Evolutionary conservation across 2,113 vertebrate genomes (phyloP).

Genomic region (Alosa alosa): DNA sequence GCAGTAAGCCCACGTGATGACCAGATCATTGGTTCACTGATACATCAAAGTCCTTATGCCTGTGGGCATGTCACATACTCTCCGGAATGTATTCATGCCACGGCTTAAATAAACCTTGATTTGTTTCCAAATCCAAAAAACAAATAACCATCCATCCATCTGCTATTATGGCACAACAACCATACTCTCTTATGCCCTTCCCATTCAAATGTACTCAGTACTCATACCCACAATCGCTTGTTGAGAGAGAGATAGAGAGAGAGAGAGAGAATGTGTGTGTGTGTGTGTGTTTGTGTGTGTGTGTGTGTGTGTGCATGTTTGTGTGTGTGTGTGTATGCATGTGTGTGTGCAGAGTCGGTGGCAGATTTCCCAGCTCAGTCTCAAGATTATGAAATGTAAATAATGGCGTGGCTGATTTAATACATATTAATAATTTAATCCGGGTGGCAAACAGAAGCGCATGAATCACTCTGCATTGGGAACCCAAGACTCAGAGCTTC

Average conservation of each 20-base stretch:
- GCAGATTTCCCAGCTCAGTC: too few relatives aligned
- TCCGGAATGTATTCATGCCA: too few relatives aligned
- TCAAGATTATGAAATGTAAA: neutral
- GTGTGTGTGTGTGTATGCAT: conserved; percentile 21
- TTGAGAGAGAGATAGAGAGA: neutral
- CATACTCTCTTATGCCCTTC: too few relatives aligned
- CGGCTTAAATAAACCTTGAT: too few relatives aligned
- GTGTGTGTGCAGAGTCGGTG: neutral
- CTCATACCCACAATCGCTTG: conserved; percentile 3
- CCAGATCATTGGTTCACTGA: neutral
- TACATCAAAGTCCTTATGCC: neutral
- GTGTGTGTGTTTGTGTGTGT: neutral
- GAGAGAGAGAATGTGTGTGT: too few relatives aligned
- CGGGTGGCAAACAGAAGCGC: neutral
- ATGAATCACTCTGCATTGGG: neutral
- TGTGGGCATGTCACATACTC: neutral
- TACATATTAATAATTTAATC: conserved; percentile 7
- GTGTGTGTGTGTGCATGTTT: conserved; percentile 8
- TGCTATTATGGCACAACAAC: too few relatives aligned
- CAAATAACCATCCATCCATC: too few relatives aligned
- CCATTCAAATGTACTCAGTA: too few relatives aligned
- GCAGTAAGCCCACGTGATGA: neutral
- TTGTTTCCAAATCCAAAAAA: too few relatives aligned
- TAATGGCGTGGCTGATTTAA: neutral
- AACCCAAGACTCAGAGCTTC: neutral